A percentile compares a stretch with the other conserved stretches of the same genome.
Evolutionary conservation across 2,888 invertebrate genomes (phyloP).

Genomic region (Cephus rjabovi): DNA sequence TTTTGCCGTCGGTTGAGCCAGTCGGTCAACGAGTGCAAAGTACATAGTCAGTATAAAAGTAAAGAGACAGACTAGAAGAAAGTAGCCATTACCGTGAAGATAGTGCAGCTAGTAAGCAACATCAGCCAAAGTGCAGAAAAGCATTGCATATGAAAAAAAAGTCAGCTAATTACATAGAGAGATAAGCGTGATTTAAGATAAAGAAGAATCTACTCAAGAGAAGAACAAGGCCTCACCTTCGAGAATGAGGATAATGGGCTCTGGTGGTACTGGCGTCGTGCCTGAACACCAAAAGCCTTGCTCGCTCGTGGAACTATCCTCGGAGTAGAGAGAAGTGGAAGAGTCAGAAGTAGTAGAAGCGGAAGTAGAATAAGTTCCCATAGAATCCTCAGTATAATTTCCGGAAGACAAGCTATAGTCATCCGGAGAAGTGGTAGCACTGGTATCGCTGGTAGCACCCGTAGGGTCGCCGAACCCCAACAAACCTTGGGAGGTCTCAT

Average conservation of each 20-base stretch:
- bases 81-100: background rate
- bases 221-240: constrained; percentile 76
- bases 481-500: constrained; percentile 31
- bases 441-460: constrained; percentile 19
- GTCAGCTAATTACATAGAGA: constrained; percentile 8
- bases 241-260: constrained; percentile 83
- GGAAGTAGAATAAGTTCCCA: constrained; percentile 14
- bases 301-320: constrained; percentile 44
- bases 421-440: too few relatives aligned
- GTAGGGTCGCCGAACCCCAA: constrained; percentile 29
- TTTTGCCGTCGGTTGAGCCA: too few relatives aligned
- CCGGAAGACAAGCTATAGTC: constrained; percentile 28
- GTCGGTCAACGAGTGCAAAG: too few relatives aligned
- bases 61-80: constrained; percentile 11
- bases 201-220: constrained; percentile 7
- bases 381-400: constrained; percentile 14
- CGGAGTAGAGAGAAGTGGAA: constrained; percentile 39
- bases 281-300: constrained; percentile 58
- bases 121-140: constrained; percentile 14
- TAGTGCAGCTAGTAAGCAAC: constrained; percentile 12
- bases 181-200: constrained; percentile 14
- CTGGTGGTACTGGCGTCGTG: constrained; percentile 71
- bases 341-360: constrained; percentile 1
- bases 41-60: background rate
- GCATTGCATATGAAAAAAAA: constrained; percentile 14